phyloP scores from a whole-genome alignment of 2,113 vertebrate genomes.

The Nettapus auritus region DNA sequence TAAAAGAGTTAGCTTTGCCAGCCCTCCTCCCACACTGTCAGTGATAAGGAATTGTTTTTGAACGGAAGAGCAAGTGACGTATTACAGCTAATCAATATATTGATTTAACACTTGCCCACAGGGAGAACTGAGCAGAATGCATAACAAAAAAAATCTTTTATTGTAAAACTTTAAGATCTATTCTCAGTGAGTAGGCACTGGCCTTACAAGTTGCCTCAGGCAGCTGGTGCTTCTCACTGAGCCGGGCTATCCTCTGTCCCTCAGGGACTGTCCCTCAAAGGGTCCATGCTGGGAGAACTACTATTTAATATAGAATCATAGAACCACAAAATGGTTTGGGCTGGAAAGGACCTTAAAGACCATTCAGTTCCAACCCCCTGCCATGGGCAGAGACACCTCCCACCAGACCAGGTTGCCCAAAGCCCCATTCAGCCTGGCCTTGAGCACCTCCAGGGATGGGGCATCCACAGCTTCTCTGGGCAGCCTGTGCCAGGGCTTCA shows the following conservation, averaged over 20 bases:
- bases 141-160: neutral
- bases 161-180: neutral
- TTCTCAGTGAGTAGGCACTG: neutral
- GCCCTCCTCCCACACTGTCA: neutral
- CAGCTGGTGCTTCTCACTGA: neutral
- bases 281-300: neutral
- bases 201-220: neutral
- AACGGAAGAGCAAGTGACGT: neutral
- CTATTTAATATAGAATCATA: neutral
- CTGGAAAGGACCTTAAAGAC: no score
- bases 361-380: no score
- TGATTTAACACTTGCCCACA: neutral
- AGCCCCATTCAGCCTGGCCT: no score
- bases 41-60: conserved; percentile 24
- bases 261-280: no score
- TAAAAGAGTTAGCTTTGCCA: neutral
- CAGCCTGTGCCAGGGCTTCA: no score
- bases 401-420: no score
- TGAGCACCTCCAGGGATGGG: no score
- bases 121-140: neutral
- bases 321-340: no score
- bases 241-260: fast-evolving
- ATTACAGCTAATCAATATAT: conserved; percentile 15
- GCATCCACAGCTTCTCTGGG: no score
- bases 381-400: no score